Percentiles rank a stretch among this genome's conserved stretches.
Evolutionary conservation across 2,888 invertebrate species (phyloP).

Genomic region (Dryococelus australis): DNA sequence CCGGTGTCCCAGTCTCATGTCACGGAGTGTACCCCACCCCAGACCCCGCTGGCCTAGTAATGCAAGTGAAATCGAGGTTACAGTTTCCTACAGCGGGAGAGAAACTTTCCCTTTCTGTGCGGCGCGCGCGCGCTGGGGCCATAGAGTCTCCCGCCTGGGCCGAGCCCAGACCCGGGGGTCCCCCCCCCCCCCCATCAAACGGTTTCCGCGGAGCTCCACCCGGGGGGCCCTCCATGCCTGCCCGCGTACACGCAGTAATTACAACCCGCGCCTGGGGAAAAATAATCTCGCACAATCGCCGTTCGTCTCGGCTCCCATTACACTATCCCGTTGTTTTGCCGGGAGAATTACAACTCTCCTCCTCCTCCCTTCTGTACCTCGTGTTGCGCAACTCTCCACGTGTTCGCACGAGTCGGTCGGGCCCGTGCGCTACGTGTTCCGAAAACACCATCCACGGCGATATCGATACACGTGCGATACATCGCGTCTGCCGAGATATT

Average conservation of each 20-base stretch:
- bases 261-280: not conserved
- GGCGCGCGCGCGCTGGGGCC: slow-evolving; percentile 18
- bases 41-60: slow-evolving; percentile 39
- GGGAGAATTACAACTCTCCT: not conserved
- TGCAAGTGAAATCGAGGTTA: slow-evolving; percentile 43
- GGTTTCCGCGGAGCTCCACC: not conserved
- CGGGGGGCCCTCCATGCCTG: not conserved
- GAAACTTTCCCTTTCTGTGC: slow-evolving; percentile 40
- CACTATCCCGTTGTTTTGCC: not conserved
- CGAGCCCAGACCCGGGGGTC: not conserved
- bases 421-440: no score
- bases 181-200: not conserved
- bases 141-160: not conserved
- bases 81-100: slow-evolving; percentile 37
- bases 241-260: not conserved
- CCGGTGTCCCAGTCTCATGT: not conserved
- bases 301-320: not conserved
- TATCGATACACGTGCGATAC: no score
- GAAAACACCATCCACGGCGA: no score
- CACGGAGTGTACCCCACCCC: not conserved
- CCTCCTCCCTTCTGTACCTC: no score
- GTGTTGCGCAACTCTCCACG: not conserved
- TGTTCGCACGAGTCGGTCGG: no score
- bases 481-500: no score
- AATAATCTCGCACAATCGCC: not conserved